Percentiles rank a stretch among this genome's conserved stretches.
These are phyloP conservation scores for Bolborhynchus lineola DNA, from an alignment of 2,113 vertebrate species.

Conservation along the genomic window DNA sequence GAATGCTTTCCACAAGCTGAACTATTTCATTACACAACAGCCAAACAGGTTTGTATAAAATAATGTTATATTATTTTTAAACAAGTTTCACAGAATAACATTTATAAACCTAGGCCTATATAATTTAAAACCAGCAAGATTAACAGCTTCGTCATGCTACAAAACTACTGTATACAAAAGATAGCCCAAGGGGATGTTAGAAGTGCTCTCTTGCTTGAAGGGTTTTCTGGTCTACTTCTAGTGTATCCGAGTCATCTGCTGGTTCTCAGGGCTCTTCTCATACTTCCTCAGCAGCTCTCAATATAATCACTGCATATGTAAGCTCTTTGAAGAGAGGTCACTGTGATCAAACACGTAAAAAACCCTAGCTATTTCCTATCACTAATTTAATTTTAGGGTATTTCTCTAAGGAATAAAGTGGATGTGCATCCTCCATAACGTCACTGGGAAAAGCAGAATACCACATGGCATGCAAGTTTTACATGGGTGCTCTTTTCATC, in stretches of 20 bases:
- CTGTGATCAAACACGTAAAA: constrained; percentile 9
- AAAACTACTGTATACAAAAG: constrained; percentile 74
- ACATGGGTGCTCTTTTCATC: constrained; percentile 26
- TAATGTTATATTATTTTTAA: constrained; percentile 75
- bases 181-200: constrained; percentile 61
- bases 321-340: constrained; percentile 21
- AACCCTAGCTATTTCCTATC: not conserved
- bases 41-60: constrained; percentile 68
- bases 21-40: constrained; percentile 5
- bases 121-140: constrained; percentile 73
- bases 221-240: constrained; percentile 41
- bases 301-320: not conserved
- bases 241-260: constrained; percentile 24
- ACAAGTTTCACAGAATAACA: constrained; percentile 73
- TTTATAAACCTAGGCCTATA: constrained; percentile 72
- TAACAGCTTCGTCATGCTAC: constrained; percentile 74
- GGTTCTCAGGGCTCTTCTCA: not conserved
- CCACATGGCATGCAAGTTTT: constrained; percentile 37
- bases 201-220: constrained; percentile 68
- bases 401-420: constrained; percentile 8
- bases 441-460: constrained; percentile 18
- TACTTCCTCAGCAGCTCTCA: not conserved
- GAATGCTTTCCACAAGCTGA: not conserved
- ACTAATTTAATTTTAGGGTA: constrained; percentile 1
- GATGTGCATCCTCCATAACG: constrained; percentile 4